These are phyloP conservation scores for Achroia grisella DNA, from an alignment of 1,140 invertebrate species.

Conservation along the genomic window DNA sequence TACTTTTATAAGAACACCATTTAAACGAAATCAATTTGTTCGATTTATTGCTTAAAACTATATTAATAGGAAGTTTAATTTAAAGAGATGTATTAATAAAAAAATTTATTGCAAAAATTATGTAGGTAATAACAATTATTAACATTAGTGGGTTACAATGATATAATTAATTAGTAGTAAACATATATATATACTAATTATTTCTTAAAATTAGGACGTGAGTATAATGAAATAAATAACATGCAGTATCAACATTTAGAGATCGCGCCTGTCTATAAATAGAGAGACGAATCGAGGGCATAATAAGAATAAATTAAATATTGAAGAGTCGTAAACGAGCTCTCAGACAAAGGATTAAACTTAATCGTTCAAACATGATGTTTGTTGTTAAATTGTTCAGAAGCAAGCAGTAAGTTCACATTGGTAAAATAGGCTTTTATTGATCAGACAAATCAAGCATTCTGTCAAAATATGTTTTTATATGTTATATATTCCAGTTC, in stretches of 20 bases:
- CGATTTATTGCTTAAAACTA: too few relatives aligned
- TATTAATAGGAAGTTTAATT: too few relatives aligned
- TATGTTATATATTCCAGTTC: neutral
- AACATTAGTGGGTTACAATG: too few relatives aligned
- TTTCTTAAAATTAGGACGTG: neutral
- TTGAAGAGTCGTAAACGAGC: neutral
- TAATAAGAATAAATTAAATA: neutral
- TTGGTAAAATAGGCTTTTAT: neutral
- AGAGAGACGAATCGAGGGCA: neutral
- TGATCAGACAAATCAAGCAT: neutral
- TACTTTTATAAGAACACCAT: too few relatives aligned
- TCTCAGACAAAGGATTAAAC: constrained; percentile 4
- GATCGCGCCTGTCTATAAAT: neutral
- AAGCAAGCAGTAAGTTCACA: constrained; percentile 3
- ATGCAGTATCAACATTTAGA: neutral
- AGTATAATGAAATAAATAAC: neutral
- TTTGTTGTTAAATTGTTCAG: constrained; percentile 5
- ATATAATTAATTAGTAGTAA: too few relatives aligned
- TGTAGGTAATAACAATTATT: too few relatives aligned
- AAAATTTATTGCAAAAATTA: too few relatives aligned
- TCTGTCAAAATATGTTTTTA: neutral
- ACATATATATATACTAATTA: too few relatives aligned
- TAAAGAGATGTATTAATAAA: neutral
- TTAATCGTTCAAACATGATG: constrained; percentile 6
- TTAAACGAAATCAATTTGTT: too few relatives aligned